Conservation (phyloP, 2,888 invertebrate genomes). For the Flexamia atlantica region DNA sequence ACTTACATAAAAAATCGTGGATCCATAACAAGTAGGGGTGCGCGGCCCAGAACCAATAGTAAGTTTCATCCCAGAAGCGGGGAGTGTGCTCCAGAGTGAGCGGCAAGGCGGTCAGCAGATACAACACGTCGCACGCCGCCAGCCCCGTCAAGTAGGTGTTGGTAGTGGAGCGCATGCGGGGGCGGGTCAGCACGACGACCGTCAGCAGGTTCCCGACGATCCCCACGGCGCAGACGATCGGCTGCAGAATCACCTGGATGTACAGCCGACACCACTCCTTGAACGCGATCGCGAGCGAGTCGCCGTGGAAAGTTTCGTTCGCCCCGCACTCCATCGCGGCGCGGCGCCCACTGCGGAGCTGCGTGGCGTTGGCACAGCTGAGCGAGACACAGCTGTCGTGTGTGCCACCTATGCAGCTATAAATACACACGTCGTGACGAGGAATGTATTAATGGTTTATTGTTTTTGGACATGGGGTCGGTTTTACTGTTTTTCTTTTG, state of each 20-base stretch:
- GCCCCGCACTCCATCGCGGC: not conserved
- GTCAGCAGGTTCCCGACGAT: constrained; percentile 81
- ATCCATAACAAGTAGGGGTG: constrained; percentile 80
- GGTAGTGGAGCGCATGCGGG: constrained; percentile 86
- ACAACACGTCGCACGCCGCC: constrained; percentile 84
- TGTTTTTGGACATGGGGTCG: too few relatives aligned
- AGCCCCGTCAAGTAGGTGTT: constrained; percentile 86
- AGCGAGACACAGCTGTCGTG: not conserved
- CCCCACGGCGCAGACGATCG: constrained; percentile 82
- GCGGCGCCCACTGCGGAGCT: not conserved
- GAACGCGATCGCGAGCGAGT: constrained; percentile 68
- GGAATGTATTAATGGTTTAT: too few relatives aligned
- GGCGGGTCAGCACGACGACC: constrained; percentile 77
- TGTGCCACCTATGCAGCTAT: not conserved
- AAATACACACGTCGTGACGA: too few relatives aligned
- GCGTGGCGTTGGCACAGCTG: not conserved
- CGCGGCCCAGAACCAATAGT: constrained; percentile 79
- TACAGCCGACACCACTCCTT: constrained; percentile 74
- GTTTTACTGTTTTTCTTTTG: too few relatives aligned
- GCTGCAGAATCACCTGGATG: constrained; percentile 81
- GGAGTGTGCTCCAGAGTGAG: constrained; percentile 80
- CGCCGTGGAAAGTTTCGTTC: not conserved
- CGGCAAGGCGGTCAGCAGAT: constrained; percentile 81
- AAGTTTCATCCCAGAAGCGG: constrained; percentile 76
- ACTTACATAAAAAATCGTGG: constrained; percentile 78